Evolutionary conservation across 1,140 invertebrate genomes (phyloP).

Genomic region (Araneus ventricosus): DNA sequence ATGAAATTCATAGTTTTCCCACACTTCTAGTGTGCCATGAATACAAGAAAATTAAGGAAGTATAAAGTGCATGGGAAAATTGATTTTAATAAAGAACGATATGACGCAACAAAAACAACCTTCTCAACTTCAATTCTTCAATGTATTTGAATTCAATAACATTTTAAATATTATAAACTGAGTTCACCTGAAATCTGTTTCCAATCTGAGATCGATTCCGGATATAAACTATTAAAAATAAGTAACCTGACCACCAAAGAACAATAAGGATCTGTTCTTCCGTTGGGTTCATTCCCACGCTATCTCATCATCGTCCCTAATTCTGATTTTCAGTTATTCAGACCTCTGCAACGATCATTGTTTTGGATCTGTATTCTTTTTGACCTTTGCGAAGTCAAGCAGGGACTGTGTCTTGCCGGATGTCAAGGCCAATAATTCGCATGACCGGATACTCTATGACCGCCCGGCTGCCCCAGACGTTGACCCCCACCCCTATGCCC

Average conservation of each 20-base stretch:
- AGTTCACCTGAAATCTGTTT: neutral
- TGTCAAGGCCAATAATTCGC: slow-evolving; percentile 46
- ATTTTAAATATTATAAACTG: neutral
- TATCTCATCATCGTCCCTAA: neutral
- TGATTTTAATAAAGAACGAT: too few species aligned
- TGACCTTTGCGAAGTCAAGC: neutral
- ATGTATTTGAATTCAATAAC: neutral
- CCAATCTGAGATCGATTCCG: neutral
- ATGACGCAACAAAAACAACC: too few species aligned
- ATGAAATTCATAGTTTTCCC: too few species aligned
- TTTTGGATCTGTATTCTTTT: neutral
- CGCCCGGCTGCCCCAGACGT: slow-evolving; percentile 8
- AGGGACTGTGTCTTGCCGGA: neutral
- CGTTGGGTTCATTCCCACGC: neutral
- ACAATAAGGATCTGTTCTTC: neutral
- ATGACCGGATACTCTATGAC: neutral
- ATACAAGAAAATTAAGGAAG: too few species aligned
- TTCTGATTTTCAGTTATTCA: neutral
- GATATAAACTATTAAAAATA: neutral
- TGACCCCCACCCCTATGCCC: slow-evolving; percentile 9
- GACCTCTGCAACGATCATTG: neutral
- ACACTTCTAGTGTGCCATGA: too few species aligned
- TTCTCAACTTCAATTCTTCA: too few species aligned
- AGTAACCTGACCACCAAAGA: neutral
- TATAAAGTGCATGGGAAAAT: too few species aligned